Conservation (phyloP, 2,888 invertebrate species). For the Yponomeuta cagnagella region DNA sequence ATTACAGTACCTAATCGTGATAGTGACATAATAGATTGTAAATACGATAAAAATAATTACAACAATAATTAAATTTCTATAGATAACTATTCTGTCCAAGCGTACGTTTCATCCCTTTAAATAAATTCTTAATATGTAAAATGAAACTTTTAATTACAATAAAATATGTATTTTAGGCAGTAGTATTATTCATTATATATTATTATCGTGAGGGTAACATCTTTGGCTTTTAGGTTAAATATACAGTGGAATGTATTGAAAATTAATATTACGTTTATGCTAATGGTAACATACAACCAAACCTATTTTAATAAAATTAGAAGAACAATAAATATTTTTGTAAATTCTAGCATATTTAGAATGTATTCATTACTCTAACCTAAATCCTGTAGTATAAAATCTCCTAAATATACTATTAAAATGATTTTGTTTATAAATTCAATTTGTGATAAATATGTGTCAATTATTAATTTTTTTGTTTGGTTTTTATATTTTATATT, state of each 20-base stretch:
- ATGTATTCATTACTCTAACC: not conserved
- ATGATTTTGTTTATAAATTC: conserved; percentile 40
- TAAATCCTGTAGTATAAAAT: conserved; percentile 35
- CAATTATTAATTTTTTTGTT: not conserved
- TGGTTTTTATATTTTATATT: not conserved
- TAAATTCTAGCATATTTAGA: not conserved
- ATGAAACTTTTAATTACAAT: not conserved
- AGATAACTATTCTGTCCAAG: not conserved
- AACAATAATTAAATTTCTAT: too few relatives aligned
- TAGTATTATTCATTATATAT: not conserved
- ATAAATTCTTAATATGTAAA: not conserved
- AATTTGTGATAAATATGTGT: conserved; percentile 43
- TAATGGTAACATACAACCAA: not conserved
- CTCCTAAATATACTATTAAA: conserved; percentile 23
- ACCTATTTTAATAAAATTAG: not conserved
- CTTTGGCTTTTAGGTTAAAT: not conserved
- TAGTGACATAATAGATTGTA: too few relatives aligned
- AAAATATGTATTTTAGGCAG: not conserved
- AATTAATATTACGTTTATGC: not conserved
- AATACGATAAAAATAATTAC: too few relatives aligned
- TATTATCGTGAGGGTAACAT: not conserved
- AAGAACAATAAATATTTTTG: not conserved
- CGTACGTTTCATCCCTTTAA: not conserved
- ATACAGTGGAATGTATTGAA: conserved; percentile 1
- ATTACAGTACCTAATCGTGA: too few relatives aligned